Base-by-base conservation (phyloP, 2,113 vertebrate species). In the Okapia johnstoni region DNA sequence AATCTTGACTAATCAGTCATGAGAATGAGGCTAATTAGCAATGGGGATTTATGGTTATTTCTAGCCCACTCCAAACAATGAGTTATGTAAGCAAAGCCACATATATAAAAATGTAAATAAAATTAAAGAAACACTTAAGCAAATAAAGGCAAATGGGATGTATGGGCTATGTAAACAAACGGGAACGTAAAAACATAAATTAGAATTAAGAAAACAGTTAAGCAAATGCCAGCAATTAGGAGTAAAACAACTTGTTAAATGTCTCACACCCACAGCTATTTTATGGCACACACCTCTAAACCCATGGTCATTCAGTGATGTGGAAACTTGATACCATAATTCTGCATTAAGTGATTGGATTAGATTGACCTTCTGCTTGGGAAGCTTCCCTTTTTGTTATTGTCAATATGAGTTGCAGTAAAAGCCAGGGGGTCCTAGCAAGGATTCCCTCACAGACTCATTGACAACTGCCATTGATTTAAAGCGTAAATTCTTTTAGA, bases 111-210 rank as follows among this genome's bases (percentile, higher is more conserved):
- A 97, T 97, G 89, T 97, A 97, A 97, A 96, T 97, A 98, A 98
- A 98, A 98, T 98, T 96, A 97, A 98, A 97, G 94, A 97, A 98
- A 98, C 96, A 85, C 43, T 98, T 97, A 97, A 88, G 93, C 97
- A 98, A 98, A 98, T 98, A 98, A 97, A 98, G 97, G 90, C 97
- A 97, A 96, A 96, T 97, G 97, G 93, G 97, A 98, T 94, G 96
- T 96, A 97, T 97, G 93, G 91, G 84, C 93, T 97, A 92, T 93
- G 80, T 97, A 98, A 98, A 97, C 98, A 97, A 97, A 98, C 16
- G 30, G 50, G 87, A 95, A 95, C 92, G 95, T 98, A 97, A 98
- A 98, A 97, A 48, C 86, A 98, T 97, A 98, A 98, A 98, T 98
- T 97, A 98, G 96, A 98, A 96, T 98, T 97, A 98, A 97, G 97